Percentiles rank a stretch among this genome's conserved stretches.
These are phyloP conservation scores for Arothron firmamentum DNA, from an alignment of 2,113 vertebrate genomes.

Conservation along the genomic window DNA sequence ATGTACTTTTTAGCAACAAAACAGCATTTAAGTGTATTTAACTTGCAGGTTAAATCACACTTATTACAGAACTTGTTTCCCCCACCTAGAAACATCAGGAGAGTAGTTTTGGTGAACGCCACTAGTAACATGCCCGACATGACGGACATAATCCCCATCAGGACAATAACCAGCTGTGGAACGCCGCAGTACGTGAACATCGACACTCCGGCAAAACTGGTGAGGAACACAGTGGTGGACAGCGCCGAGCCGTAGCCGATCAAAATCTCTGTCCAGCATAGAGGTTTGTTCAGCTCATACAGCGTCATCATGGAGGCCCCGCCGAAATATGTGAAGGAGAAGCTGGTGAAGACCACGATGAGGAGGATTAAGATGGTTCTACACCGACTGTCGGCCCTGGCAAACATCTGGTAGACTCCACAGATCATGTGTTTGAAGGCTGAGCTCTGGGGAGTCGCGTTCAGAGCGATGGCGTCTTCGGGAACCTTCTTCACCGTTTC, in stretches of 20 bases:
- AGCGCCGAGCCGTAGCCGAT: conserved; percentile 89
- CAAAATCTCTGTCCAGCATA: conserved; percentile 92
- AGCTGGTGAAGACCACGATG: conserved; percentile 77
- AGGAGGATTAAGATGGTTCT: conserved; percentile 74
- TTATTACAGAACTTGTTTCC: neutral
- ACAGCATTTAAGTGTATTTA: neutral
- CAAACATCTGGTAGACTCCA: conserved; percentile 81
- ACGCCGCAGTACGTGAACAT: conserved; percentile 80
- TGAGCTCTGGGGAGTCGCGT: neutral
- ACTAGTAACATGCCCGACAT: conserved; percentile 74
- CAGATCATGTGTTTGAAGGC: conserved; percentile 68
- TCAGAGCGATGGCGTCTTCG: neutral
- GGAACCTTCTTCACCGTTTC: conserved; percentile 68
- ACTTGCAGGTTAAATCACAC: neutral
- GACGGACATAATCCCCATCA: conserved; percentile 84
- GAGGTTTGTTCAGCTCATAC: conserved; percentile 86
- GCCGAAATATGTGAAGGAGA: conserved; percentile 76
- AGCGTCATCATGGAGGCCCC: conserved; percentile 77
- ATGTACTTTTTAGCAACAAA: neutral
- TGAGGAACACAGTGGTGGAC: conserved; percentile 77
- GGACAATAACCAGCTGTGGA: conserved; percentile 77
- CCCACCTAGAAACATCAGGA: conserved; percentile 91
- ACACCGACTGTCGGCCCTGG: conserved; percentile 60
- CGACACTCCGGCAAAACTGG: conserved; percentile 84
- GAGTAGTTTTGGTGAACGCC: conserved; percentile 85